Evolutionary conservation across 2,888 invertebrate genomes (phyloP), one percentile per base, ranked within the genome.

Genomic region (Lapara coniferarum): DNA sequence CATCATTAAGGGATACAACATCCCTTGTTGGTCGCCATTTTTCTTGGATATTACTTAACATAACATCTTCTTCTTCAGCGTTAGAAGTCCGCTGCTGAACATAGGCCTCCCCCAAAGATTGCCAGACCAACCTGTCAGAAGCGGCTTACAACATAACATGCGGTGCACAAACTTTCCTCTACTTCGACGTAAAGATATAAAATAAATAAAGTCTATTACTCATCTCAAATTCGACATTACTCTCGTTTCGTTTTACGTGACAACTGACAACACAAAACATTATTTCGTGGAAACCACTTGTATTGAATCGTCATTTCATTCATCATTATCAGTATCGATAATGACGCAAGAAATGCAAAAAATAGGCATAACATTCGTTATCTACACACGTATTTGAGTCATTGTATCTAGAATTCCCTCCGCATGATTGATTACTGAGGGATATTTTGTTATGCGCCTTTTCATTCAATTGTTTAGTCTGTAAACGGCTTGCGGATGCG

Each of bases 331-430:
- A 49, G 16, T 63, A 46, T 49, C 19, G 46, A 59, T 46, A 49
- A 63, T 49, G 19, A 19, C 16, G 46, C 46, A 49, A 19, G 46
- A 13, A 59, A 19, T 63, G 63, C 49, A 19, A 16, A 63, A 16
- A 63, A 19, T 57, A 57, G 30, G 19, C 16, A 55, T 55, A 55
- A 46, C 63, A 63, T 46, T 49, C 46, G 46, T 19, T 63, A 63
- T 63, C 46, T 6, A 49, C 19, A 63, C 49, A 19, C 46, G 63
- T 49, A 49, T 63, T 63, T 78, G 78, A 86, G 76, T 85, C 85
- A 88, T 79, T 75, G 72, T 83, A 87, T 86, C 87, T 81, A 75
- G 77, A 81, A 81, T 81, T 81, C 80, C 78, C 71, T 76, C 78
- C 56, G 46, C 71, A 74, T 80, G 79, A 82, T 79, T 80, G 83